Conservation (phyloP, 2,797 vertebrate species). For the Sebastiscus tertius region DNA sequence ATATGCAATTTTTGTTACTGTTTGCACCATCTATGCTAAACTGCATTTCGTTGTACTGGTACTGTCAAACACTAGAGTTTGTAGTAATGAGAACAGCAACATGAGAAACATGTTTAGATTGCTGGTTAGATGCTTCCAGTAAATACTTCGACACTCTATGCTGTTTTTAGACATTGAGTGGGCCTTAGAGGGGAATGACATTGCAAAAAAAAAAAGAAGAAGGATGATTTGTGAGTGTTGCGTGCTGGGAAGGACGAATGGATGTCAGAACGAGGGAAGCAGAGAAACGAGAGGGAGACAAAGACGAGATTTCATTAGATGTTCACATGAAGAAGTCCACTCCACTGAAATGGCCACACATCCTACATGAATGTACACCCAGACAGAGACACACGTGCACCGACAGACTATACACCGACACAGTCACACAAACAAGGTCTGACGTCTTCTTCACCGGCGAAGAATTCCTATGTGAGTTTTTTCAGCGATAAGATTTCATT, state of each 20-base stretch:
- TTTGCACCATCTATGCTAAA: neutral
- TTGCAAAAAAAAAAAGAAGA: conserved; percentile 14
- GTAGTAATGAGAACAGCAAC: neutral
- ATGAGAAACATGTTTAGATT: conserved; percentile 13
- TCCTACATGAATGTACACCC: conserved; percentile 15
- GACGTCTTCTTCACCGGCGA: conserved; percentile 61
- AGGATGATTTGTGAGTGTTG: conserved; percentile 67
- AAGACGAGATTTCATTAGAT: conserved; percentile 46
- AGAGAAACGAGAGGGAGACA: conserved; percentile 12
- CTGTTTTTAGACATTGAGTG: conserved; percentile 31
- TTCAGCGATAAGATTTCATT: conserved; percentile 81
- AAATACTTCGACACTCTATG: conserved; percentile 20
- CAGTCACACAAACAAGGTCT: conserved; percentile 58
- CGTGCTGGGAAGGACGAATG: conserved; percentile 59
- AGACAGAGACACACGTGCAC: conserved; percentile 20
- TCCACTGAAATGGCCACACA: conserved; percentile 30
- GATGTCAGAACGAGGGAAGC: conserved; percentile 49
- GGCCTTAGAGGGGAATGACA: conserved; percentile 50
- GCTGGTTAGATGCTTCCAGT: conserved; percentile 1
- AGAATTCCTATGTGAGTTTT: conserved; percentile 75
- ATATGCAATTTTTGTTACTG: neutral
- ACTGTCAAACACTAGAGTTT: neutral
- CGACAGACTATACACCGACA: conserved; percentile 47
- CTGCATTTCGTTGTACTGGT: neutral
- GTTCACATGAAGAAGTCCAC: conserved; percentile 38